Base-by-base conservation (phyloP, 2,797 vertebrate genomes). In the Agapornis canus region DNA sequence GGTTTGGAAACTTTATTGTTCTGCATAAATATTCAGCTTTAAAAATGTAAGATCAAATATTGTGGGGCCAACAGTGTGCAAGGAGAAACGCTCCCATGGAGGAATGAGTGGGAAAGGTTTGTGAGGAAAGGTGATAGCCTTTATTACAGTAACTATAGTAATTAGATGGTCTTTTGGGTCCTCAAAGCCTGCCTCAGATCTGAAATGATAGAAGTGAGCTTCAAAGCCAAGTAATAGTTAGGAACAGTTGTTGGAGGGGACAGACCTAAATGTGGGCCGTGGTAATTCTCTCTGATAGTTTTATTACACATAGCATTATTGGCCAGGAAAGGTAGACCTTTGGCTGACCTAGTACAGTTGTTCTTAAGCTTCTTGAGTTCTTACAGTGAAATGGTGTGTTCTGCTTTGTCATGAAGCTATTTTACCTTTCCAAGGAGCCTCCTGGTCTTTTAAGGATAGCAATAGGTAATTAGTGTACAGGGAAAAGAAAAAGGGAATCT, bases 281-380 rank as follows among this genome's bases (percentile, higher is more conserved):
- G 91, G 70, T 94, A 95, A 96, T 96, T 91, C 82, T 94, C 80
- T 65, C 68, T 59, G 82, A 94, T 94, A 76, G 89, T 82, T 97
- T 95, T 94, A 96, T 92, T 88, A 73, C 80, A 72, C 4, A 43
- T 23, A 73, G 42, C 68, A 31, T 68, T 92, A 21, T 29, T 94
- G 80, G 76, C 89, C 60, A 88, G 85, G 89, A 94, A 95, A 96
- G 95, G 94, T 91, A 94, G 85, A 91, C 85, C 95, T 94, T 94
- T 96, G 94, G 90, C 96, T 96, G 92, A 95, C 91, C 87, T 42
- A 68, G 26, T 47, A 64, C n/a, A 71, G 72, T 93, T 79, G 77
- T 45, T 93, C 51, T 70, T 80, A 48, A 94, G 82, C 85, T 90
- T 60, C 87, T 94, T 75, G 76, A 92, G 69, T 75, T 90, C 86